Evolutionary conservation across 2,888 invertebrate genomes (phyloP).

Genomic region (Hyalella azteca): DNA sequence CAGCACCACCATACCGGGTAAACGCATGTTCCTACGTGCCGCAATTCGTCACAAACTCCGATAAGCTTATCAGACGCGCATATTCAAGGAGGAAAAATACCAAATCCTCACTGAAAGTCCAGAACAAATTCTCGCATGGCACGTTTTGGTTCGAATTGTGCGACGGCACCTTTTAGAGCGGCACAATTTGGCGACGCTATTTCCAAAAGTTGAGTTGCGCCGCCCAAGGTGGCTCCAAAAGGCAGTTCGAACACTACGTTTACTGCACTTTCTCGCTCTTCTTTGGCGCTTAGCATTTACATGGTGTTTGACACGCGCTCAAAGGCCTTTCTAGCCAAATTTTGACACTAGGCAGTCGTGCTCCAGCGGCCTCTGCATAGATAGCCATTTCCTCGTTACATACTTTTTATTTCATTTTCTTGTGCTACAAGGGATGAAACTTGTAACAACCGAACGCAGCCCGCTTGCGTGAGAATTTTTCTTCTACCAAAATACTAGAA

Average conservation of each 20-base stretch:
- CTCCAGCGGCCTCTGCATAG: neutral
- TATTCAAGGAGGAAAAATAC: neutral
- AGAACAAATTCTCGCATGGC: neutral
- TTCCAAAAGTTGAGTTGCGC: slow-evolving; percentile 4
- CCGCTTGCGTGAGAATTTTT: no score
- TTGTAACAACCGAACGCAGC: no score
- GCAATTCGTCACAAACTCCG: neutral
- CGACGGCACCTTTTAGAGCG: neutral
- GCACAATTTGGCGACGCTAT: neutral
- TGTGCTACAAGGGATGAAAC: no score
- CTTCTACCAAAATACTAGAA: no score
- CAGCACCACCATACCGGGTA: no score
- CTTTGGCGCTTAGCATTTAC: slow-evolving; percentile 34
- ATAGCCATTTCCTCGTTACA: neutral
- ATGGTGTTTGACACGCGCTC: slow-evolving; percentile 24
- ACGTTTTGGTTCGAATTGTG: neutral
- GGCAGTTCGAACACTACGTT: neutral
- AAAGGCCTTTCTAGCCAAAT: neutral
- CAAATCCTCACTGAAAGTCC: neutral
- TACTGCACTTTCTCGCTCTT: slow-evolving; percentile 11
- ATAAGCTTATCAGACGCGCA: neutral
- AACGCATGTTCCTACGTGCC: no score
- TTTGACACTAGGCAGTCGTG: slow-evolving; percentile 21
- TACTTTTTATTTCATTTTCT: neutral
- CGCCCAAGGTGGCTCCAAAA: neutral